Percentiles rank a stretch among this genome's conserved stretches.
These are phyloP conservation scores for Ridgeia piscesae DNA, from an alignment of 1,140 invertebrate species.

Conservation along the genomic window DNA sequence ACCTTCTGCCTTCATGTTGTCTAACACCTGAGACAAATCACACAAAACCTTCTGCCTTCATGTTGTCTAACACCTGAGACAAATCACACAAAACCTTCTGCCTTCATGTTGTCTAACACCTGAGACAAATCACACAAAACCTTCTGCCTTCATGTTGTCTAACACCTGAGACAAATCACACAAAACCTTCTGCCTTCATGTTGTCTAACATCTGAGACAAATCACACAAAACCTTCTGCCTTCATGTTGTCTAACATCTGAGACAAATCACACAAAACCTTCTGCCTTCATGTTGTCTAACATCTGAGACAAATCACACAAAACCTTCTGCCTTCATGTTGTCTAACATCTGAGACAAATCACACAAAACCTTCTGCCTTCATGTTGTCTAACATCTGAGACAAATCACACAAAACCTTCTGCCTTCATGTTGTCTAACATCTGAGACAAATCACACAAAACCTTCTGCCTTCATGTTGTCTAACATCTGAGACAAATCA, in stretches of 20 bases:
- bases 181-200: slow-evolving; percentile 59
- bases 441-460: slow-evolving; percentile 50
- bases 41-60: slow-evolving; percentile 60
- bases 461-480: slow-evolving; percentile 58
- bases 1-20: slow-evolving; percentile 58
- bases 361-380: too few species aligned
- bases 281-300: slow-evolving; percentile 59
- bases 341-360: slow-evolving; percentile 53
- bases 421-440: slow-evolving; percentile 56
- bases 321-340: slow-evolving; percentile 59
- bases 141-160: slow-evolving; percentile 57
- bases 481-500: slow-evolving; percentile 54
- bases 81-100: too few species aligned
- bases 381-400: slow-evolving; percentile 56
- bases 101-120: slow-evolving; percentile 56
- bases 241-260: slow-evolving; percentile 57
- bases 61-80: slow-evolving; percentile 55
- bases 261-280: too few species aligned
- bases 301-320: slow-evolving; percentile 50
- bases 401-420: too few species aligned
- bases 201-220: slow-evolving; percentile 54
- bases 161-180: slow-evolving; percentile 55
- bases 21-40: slow-evolving; percentile 54
- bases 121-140: too few species aligned
- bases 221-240: too few species aligned